Base-by-base conservation (phyloP, 2,113 vertebrate species). In the Ceyx cyanopectus region DNA sequence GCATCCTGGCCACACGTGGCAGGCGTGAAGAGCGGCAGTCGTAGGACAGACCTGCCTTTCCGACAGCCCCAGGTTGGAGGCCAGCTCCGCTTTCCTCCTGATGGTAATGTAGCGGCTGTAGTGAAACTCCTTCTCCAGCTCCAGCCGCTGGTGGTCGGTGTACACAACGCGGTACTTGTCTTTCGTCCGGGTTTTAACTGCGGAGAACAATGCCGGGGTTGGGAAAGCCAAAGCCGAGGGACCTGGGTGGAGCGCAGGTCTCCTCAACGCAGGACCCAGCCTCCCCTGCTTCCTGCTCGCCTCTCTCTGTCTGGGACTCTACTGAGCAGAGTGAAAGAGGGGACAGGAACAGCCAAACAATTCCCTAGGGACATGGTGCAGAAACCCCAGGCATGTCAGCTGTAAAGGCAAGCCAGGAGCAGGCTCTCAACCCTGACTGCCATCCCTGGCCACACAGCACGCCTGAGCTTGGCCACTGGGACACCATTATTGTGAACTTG, bases 131-230 rank as follows among this genome's bases (percentile, higher is more conserved):
- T 99, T 99, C 97, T 99, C 99, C 96, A 99, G 97, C 97, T 99
- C 99, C 95, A 99, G 96, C 43, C 99, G 98, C 95, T 99, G 99
- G 78, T 99, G 98, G 91, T 99, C 99, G 0, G 98, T 99, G 97
- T 99, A 99, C 61, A 99, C 99, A 93, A 99, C 99, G 2, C 99
- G 98, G 97, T 99, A 99, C 94, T 99, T 99, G 97, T 99, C 99
- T 95, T 99, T 99, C 2, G 99, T 99, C 92, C 99, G 98, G 24
- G 99, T 98, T 97, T 98, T 98, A 95, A 97, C 97, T 98, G 96
- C 61, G 69, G 85, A 81, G 86, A 85, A 97, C 62, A 94, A 95
- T 87, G 57, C 81, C 78, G 46, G 60, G 20, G 8, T 77, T 69
- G 69, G 63, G 88, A 82, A 68, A 94, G 73, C 14, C 41, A 56